Evolutionary conservation across 2,113 vertebrate genomes (phyloP).

Genomic region (Chaetops frenatus): DNA sequence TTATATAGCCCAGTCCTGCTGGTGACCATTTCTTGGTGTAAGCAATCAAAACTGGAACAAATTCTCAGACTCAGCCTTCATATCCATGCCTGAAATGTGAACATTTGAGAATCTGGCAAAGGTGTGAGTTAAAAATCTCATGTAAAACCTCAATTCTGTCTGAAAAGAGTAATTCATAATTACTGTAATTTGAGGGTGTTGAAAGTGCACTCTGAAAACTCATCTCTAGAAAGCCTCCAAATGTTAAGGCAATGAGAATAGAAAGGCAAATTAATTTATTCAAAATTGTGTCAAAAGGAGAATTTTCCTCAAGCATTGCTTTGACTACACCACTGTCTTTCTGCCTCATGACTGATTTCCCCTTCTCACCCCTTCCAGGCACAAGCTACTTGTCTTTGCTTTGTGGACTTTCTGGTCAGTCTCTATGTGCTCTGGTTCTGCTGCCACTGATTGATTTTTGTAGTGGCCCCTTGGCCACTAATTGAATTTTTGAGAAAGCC

Average conservation of each 20-base stretch:
- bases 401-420: neutral
- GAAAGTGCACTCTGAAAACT: neutral
- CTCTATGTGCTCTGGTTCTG: neutral
- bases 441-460: neutral
- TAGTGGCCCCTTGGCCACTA: neutral
- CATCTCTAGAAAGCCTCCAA: neutral
- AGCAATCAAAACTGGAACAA: neutral
- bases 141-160: neutral
- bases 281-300: neutral
- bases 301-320: neutral
- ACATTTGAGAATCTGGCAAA: neutral
- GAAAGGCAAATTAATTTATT: neutral
- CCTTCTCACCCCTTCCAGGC: neutral
- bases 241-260: neutral
- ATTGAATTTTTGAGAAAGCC: neutral
- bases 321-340: neutral
- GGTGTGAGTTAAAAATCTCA: neutral
- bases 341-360: neutral
- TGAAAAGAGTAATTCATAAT: slow-evolving; percentile 5
- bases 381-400: neutral
- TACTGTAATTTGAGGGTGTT: neutral
- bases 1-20: neutral
- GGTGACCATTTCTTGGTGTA: neutral
- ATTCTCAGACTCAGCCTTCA: neutral
- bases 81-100: neutral